Percentiles rank a stretch among this genome's conserved stretches.
Evolutionary conservation across 2,113 vertebrate species (phyloP).

Genomic region (Laticauda laticaudata): DNA sequence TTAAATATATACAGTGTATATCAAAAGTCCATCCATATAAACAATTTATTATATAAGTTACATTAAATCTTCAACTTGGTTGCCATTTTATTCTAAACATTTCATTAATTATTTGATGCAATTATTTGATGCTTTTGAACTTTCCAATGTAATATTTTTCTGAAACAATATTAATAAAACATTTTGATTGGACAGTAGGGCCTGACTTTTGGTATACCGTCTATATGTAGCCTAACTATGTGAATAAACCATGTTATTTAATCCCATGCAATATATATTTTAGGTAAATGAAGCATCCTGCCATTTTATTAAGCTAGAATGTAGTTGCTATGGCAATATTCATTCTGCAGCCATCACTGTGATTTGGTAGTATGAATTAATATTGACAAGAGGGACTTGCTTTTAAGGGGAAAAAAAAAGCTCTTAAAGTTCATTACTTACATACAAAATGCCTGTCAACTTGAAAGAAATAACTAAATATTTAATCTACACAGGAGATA

Average conservation of each 20-base stretch:
- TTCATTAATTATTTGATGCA: background rate
- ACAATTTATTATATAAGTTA: background rate
- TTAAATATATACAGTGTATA: background rate
- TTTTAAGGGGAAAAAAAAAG: background rate
- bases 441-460: background rate
- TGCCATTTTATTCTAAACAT: background rate
- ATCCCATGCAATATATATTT: background rate
- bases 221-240: background rate
- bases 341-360: background rate
- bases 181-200: background rate
- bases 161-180: background rate
- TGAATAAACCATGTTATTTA: background rate
- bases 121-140: background rate
- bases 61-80: background rate
- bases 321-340: conserved; percentile 7
- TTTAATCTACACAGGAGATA: background rate
- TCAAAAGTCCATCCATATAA: background rate
- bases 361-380: background rate
- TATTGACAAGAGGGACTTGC: background rate
- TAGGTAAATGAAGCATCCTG: background rate
- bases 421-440: background rate
- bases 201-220: background rate
- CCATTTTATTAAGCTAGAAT: background rate
- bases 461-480: background rate
- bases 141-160: background rate